Base-by-base conservation (phyloP, 2,113 vertebrate species). In the Sceloporus tristichus region DNA sequence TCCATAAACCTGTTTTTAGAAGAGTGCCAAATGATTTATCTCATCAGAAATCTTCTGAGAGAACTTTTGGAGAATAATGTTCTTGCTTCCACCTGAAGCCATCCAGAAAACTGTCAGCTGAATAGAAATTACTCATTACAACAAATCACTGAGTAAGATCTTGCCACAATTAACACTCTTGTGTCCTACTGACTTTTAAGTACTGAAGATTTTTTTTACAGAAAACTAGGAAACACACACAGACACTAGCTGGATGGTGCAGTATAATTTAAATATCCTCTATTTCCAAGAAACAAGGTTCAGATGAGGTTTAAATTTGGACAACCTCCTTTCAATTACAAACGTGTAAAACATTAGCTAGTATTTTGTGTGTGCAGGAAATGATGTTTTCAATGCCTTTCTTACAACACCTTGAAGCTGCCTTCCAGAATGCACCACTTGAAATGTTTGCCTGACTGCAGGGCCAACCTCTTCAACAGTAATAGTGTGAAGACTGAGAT, bases 51-150 rank as follows among this genome's bases (percentile, higher is more conserved):
- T 85, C 48, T 40, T 86, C 40, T 5, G 80, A 85, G 56, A 78
- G 19, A 48, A 7, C 2, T 4, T 62, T 34, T 82, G 13, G 89
- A 29, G 68, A 16, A 19, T 74, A 81, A 0, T 42, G 0, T 62
- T 75, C 29, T 84, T 18, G 4, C 74, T 90, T 85, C 29, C 1
- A 59, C 42, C 87, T 84, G 73, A 94, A 90, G 76, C 13, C 11
- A 9, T 84, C 76, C 65, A 89, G 42, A 90, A 85, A 89, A 82
- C 71, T 0, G 54, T 27, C 21, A 48, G 19, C 27, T 74, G 14
- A 53, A 1, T 54, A 80, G 89, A 89, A 66, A 85, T 5, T n/a
- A 68, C 66, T 75, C 9, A 65, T 78, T 82, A 42, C 73, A 21
- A 54, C 1, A 21, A 62, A 14, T 42, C 42, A 38, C 75, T 78